Conservation (phyloP, 1,140 invertebrate genomes). For the Drosophila mojavensis region DNA sequence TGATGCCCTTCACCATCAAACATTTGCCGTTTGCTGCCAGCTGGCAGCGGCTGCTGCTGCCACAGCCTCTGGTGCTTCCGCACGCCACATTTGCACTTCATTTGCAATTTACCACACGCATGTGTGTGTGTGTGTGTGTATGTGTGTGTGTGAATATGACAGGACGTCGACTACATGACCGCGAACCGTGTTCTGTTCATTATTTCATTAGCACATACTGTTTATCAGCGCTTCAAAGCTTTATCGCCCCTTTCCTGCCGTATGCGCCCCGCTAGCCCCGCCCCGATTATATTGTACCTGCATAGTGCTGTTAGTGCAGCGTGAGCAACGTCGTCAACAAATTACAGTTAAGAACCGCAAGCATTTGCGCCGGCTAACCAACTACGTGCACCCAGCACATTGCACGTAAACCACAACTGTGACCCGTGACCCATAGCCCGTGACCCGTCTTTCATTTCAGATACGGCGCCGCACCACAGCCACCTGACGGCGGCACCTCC, state of each 20-base stretch:
- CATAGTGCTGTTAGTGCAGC: neutral
- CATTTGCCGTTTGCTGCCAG: conserved; percentile 51
- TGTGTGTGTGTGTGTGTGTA: neutral
- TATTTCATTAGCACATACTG: conserved; percentile 78
- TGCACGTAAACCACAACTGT: conserved; percentile 38
- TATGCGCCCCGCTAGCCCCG: neutral
- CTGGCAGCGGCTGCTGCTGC: neutral
- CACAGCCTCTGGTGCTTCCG: conserved; percentile 1
- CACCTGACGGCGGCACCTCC: conserved; percentile 76
- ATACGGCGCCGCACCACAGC: conserved; percentile 80
- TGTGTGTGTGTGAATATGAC: conserved; percentile 41
- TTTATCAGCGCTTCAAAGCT: conserved; percentile 75
- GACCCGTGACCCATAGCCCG: conserved; percentile 12
- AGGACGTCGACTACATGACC: conserved; percentile 50
- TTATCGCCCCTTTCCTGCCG: conserved; percentile 50
- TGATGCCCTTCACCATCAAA: conserved; percentile 42
- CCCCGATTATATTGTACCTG: neutral
- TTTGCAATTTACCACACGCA: conserved; percentile 42
- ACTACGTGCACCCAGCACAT: conserved; percentile 46
- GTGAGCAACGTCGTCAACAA: conserved; percentile 41
- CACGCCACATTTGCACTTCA: conserved; percentile 46
- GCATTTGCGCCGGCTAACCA: conserved; percentile 45
- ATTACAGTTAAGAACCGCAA: conserved; percentile 53
- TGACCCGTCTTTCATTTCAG: conserved; percentile 55
- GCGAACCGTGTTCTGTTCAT: conserved; percentile 67